These are phyloP conservation scores for Gallinago undulata DNA, from an alignment of 2,113 vertebrate genomes.

Conservation along the genomic window DNA sequence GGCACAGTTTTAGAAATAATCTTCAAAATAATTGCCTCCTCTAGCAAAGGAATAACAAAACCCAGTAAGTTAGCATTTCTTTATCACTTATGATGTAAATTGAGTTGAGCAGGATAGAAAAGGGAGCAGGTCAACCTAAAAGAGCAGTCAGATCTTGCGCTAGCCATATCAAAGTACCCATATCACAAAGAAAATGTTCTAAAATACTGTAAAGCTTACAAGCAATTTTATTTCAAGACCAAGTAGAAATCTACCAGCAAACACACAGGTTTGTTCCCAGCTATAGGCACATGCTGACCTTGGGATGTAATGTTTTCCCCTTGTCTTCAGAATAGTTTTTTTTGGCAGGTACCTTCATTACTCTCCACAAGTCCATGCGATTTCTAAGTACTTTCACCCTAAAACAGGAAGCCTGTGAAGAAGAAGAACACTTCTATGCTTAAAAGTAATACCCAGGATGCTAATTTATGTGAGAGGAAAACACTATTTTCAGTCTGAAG, in stretches of 20 bases:
- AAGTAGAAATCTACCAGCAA: not conserved
- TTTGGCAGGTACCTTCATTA: not conserved
- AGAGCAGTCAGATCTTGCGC: not conserved
- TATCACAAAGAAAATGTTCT: not conserved
- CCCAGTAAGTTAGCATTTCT: not conserved
- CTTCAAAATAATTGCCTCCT: not conserved
- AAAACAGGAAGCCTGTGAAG: not conserved
- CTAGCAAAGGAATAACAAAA: not conserved
- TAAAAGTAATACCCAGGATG: not conserved
- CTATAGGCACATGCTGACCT: not conserved
- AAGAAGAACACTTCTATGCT: not conserved
- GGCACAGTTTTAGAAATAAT: not conserved
- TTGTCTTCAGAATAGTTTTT: not conserved
- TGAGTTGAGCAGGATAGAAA: not conserved
- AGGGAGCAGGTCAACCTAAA: not conserved
- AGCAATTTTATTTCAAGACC: not conserved
- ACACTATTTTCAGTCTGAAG: not conserved
- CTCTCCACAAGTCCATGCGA: not conserved
- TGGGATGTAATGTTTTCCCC: not conserved
- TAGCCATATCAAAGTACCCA: not conserved
- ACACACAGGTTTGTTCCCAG: not conserved
- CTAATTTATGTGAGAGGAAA: not conserved
- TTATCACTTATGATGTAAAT: not conserved
- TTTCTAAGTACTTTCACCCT: not conserved
- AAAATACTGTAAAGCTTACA: not conserved